Base-by-base conservation (phyloP, 2,888 invertebrate species). In the Cremastobaeus sp. region DNA sequence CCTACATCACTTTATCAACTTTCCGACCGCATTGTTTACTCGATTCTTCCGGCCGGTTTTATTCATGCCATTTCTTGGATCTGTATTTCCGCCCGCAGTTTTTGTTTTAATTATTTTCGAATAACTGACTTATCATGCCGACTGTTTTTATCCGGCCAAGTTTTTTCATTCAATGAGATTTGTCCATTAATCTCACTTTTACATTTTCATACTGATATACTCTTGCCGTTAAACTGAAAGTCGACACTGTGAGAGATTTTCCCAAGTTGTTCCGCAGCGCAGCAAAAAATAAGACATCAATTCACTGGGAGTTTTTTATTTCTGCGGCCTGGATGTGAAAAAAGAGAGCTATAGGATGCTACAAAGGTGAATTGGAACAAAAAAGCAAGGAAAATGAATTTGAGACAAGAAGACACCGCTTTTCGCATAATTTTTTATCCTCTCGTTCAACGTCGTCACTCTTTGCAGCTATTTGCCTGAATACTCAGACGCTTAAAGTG, bases 401-500 rank as follows among this genome's bases (percentile, higher is more conserved):
- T 52, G 30, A 43, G 35, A 68, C 57, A 50, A 35, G 59, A 59
- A 15, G 48, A 60, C 25, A 52, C 45, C 43, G 34, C 37, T 68
- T 43, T 43, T 45, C 47, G 65, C 47, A 48, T 68, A 47, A 68
- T 68, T 68, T 57, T 54, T 20, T 48, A 57, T 57, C 25, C 17
- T 11, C 48, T 39, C 41, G 34, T 57, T 68, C 57, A 55, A 12
- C 12, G 64, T 12, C 18, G 50, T 34, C 47, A 30, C 52, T 54
- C 64, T 65, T 65, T 60, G 59, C 37, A 45, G 37, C 39, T 65
- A 54, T 72, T 72, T 72, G 66, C 72, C 15, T 43, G 64, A 39
- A 60, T 28, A 66, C 72, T 72, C 72, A 57, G 66, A 66, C 72
- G 28, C 60, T 60, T 54, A 37, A 55, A 72, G 66, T 60, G 55